Evolutionary conservation across 2,113 vertebrate species (phyloP).

Genomic region (Aix galericulata): DNA sequence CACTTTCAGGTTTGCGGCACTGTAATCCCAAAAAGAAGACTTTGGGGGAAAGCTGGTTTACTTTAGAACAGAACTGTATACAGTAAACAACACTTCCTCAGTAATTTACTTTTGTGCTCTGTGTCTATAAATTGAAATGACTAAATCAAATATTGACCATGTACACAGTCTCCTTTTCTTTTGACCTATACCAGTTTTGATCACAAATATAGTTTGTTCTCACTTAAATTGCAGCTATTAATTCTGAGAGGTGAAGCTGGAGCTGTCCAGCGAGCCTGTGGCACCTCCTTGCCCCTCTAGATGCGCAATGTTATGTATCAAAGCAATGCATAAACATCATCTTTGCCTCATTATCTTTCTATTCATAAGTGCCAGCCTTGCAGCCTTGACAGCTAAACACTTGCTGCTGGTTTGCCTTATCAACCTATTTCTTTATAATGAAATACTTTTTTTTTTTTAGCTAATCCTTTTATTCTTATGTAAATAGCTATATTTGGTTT

Average conservation of each 20-base stretch:
- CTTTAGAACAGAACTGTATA: background rate
- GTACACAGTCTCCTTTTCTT: background rate
- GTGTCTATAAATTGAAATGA: background rate
- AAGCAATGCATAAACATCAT: background rate
- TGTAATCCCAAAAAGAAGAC: background rate
- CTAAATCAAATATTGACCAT: background rate
- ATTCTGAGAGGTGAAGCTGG: background rate
- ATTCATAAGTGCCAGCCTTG: background rate
- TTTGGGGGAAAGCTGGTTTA: background rate
- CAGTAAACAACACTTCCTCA: background rate
- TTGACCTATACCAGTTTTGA: background rate
- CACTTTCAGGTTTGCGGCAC: background rate
- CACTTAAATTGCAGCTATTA: background rate
- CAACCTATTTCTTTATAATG: background rate
- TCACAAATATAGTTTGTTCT: background rate
- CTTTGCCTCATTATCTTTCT: background rate
- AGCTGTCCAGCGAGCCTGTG: conserved; percentile 24
- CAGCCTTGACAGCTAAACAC: background rate
- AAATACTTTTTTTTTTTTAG: background rate
- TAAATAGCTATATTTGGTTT: background rate
- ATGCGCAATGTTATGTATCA: rapidly evolving
- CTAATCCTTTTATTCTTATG: background rate
- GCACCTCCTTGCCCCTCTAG: background rate
- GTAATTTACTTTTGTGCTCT: background rate
- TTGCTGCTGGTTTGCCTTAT: background rate